phyloP scores from a whole-genome alignment of 2,797 vertebrate species.

The Takifugu rubripes region DNA sequence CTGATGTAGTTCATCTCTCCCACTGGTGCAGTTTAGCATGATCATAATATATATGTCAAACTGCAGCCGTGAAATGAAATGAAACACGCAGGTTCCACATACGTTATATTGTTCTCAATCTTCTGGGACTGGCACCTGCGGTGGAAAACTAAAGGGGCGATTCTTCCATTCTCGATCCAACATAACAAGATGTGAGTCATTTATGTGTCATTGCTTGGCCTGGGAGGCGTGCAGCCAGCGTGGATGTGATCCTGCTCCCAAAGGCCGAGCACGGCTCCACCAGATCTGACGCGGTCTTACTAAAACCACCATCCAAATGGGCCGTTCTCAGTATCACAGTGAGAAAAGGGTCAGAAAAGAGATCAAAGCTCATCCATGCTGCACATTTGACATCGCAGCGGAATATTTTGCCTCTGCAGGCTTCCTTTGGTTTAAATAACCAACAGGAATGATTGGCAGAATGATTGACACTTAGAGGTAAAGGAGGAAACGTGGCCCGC shows the following conservation, averaged over 20 bases:
- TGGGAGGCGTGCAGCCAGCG: constrained; percentile 42
- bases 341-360: no score
- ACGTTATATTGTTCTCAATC: no score
- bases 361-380: constrained; percentile 20
- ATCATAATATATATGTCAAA: neutral
- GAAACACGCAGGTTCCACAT: neutral
- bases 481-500: neutral
- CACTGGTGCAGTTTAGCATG: constrained; percentile 11
- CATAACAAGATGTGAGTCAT: constrained; percentile 29
- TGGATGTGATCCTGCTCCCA: constrained; percentile 26
- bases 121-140: constrained; percentile 30
- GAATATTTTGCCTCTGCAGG: constrained; percentile 31
- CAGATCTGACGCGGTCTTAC: constrained; percentile 61
- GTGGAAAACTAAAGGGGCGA: constrained; percentile 40
- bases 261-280: constrained; percentile 46
- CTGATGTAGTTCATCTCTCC: constrained; percentile 14
- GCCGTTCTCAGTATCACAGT: constrained; percentile 27
- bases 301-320: constrained; percentile 54
- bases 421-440: constrained; percentile 34
- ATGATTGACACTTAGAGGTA: constrained; percentile 31
- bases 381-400: constrained; percentile 44
- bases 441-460: constrained; percentile 35
- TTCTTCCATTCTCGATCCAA: constrained; percentile 19
- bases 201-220: constrained; percentile 42
- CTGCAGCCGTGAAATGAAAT: constrained; percentile 7